phyloP scores from a whole-genome alignment of 2,797 vertebrate genomes.

The Cottoperca gobio region DNA sequence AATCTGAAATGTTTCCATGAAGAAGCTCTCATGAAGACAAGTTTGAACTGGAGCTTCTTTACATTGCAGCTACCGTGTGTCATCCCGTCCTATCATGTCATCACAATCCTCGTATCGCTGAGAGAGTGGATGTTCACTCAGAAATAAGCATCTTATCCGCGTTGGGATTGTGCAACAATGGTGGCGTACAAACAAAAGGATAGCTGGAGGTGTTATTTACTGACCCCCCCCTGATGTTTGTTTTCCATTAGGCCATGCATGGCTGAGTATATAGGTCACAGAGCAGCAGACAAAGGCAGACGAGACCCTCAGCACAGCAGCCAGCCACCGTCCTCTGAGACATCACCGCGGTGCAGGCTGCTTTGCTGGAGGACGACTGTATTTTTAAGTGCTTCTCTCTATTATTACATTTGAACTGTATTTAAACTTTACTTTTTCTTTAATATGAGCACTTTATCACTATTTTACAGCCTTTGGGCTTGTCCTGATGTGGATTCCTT shows the following conservation, averaged over 20 bases:
- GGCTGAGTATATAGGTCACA: slow-evolving; percentile 84
- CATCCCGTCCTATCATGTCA: neutral
- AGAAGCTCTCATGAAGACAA: neutral
- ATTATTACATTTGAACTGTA: neutral
- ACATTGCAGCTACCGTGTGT: neutral
- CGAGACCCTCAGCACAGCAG: slow-evolving; percentile 45
- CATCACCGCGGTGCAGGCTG: neutral
- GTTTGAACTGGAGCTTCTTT: slow-evolving; percentile 17
- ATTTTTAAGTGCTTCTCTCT: slow-evolving; percentile 5
- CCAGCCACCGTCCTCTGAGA: slow-evolving; percentile 46
- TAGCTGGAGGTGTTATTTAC: slow-evolving; percentile 74
- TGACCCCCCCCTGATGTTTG: slow-evolving; percentile 68
- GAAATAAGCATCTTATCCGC: neutral
- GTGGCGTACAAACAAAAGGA: slow-evolving; percentile 56
- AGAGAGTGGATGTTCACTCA: neutral
- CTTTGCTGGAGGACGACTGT: neutral
- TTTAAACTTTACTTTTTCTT: neutral
- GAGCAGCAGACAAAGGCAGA: slow-evolving; percentile 75
- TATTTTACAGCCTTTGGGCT: neutral
- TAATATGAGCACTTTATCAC: neutral
- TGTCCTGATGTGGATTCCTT: neutral
- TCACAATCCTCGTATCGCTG: neutral
- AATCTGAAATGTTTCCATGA: neutral
- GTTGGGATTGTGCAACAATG: slow-evolving; percentile 34
- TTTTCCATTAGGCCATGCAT: slow-evolving; percentile 70